Percentiles rank a stretch among this genome's conserved stretches.
Evolutionary conservation across 1,140 invertebrate genomes (phyloP).

Genomic region (Hydropsyche tenuis): DNA sequence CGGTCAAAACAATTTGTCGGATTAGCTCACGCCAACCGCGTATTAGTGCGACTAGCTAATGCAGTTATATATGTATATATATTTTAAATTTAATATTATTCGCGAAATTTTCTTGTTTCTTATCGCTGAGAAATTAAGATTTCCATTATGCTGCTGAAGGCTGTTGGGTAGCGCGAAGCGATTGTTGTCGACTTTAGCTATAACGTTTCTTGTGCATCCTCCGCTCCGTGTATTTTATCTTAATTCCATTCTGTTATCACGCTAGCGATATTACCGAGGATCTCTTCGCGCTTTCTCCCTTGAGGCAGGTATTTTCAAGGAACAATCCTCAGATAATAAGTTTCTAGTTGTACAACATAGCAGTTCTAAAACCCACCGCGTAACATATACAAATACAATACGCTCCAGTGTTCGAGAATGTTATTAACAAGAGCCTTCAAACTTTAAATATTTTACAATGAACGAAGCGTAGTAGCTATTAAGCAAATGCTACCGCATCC

Average conservation of each 20-base stretch:
- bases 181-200: not conserved
- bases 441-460: too few species aligned
- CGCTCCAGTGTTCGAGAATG: too few species aligned
- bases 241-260: conserved; percentile 9
- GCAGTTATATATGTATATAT: not conserved
- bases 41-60: conserved; percentile 35
- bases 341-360: conserved; percentile 8
- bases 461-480: too few species aligned
- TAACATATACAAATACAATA: too few species aligned
- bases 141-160: too few species aligned
- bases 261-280: not conserved
- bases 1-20: conserved; percentile 38
- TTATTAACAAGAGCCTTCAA: too few species aligned
- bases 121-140: too few species aligned
- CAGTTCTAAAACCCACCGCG: not conserved
- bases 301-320: conserved; percentile 19
- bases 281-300: not conserved
- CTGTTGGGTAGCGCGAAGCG: not conserved
- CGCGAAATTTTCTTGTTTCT: too few species aligned
- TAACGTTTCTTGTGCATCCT: not conserved
- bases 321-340: conserved; percentile 25
- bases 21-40: conserved; percentile 46
- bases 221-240: conserved; percentile 6
- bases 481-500: too few species aligned
- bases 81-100: too few species aligned